A percentile compares a stretch with the other conserved stretches of the same genome.
Conservation (phyloP, 1,140 invertebrate species). For the Aphaenogaster ashmeadi region DNA sequence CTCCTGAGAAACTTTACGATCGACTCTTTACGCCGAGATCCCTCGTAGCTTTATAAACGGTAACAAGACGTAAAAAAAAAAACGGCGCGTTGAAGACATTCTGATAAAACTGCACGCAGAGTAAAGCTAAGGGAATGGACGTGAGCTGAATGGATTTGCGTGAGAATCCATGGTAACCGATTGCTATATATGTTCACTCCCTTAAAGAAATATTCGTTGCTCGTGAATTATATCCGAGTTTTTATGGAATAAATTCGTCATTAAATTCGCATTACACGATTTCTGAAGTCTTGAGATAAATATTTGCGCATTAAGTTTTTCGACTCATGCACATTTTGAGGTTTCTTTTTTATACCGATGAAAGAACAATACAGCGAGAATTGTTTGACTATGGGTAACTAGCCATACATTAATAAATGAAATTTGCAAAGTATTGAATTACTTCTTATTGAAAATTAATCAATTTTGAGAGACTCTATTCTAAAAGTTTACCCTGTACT, state of each 20-base stretch:
- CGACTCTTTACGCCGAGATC: constrained; percentile 59
- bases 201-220: constrained; percentile 37
- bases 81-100: not conserved
- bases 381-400: not conserved
- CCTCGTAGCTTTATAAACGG: constrained; percentile 57
- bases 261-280: constrained; percentile 14
- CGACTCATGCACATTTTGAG: not conserved
- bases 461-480: not conserved
- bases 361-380: not conserved
- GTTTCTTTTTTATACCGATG: not conserved
- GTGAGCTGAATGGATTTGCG: constrained; percentile 28
- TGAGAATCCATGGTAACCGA: constrained; percentile 10
- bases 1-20: constrained; percentile 70
- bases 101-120: constrained; percentile 55
- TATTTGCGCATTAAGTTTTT: not conserved
- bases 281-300: not conserved
- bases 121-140: constrained; percentile 23
- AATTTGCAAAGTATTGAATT: not conserved
- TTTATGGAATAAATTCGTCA: not conserved
- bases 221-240: not conserved
- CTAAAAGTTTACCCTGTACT: not conserved
- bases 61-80: constrained; percentile 53
- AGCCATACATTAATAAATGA: not conserved
- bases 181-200: not conserved
- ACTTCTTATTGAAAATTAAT: not conserved